These are phyloP conservation scores for Phataginus tetradactyla DNA, from an alignment of 2,797 vertebrate species.

Conservation along the genomic window DNA sequence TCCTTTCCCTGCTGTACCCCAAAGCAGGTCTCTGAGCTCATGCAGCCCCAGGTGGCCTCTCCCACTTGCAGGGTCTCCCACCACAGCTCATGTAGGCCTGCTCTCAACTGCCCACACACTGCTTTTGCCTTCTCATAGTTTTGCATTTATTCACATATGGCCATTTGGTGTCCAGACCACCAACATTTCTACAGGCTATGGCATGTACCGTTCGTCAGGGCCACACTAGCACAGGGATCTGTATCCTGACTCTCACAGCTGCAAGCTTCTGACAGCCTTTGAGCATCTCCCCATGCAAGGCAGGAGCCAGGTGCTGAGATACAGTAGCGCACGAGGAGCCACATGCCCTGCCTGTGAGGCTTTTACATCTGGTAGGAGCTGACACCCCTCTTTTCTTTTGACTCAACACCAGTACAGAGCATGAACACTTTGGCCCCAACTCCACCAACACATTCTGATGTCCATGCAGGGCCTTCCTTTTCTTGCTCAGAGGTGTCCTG, in stretches of 20 bases:
- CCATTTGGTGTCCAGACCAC: background rate
- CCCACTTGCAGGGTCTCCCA: accelerated
- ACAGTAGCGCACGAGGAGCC: background rate
- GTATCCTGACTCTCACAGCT: background rate
- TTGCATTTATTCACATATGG: accelerated
- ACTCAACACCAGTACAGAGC: background rate
- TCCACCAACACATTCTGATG: background rate
- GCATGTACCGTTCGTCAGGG: accelerated
- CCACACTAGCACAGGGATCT: accelerated
- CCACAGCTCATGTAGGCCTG: background rate
- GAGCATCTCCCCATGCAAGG: background rate
- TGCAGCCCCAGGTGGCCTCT: accelerated
- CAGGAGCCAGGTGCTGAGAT: no score
- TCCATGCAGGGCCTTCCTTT: background rate
- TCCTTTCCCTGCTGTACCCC: no score
- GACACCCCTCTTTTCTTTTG: background rate
- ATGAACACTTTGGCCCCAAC: no score
- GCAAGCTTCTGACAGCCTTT: no score
- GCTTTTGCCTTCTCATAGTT: background rate
- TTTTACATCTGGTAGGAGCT: accelerated
- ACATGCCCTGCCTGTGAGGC: accelerated
- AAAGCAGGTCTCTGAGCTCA: background rate
- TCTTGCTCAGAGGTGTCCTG: background rate
- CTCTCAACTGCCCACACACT: background rate
- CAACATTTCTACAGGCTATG: background rate